Evolutionary conservation across 1,140 invertebrate species (phyloP).

Genomic region (Callitettix versicolor): DNA sequence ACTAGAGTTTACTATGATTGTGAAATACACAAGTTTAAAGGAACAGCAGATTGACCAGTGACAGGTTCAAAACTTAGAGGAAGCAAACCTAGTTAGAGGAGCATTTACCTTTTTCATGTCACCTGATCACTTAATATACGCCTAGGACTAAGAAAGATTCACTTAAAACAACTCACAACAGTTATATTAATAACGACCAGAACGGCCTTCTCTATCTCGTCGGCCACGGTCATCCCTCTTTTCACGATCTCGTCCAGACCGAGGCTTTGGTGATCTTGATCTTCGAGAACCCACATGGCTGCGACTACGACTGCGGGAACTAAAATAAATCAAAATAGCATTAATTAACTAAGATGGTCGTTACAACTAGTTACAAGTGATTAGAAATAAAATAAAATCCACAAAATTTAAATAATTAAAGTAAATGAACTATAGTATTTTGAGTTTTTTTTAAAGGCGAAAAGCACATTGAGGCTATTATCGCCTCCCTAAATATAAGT

Average conservation of each 20-base stretch:
- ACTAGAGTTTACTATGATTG: too few relatives aligned
- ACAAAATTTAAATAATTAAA: not conserved
- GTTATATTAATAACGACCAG: slow-evolving; percentile 20
- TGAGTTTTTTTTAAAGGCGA: not conserved
- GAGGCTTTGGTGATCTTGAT: slow-evolving; percentile 21
- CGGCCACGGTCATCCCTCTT: slow-evolving; percentile 11
- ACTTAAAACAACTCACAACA: too few relatives aligned
- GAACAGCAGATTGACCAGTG: too few relatives aligned
- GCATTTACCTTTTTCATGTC: too few relatives aligned
- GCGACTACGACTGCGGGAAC: slow-evolving; percentile 24
- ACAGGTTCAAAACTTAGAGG: too few relatives aligned
- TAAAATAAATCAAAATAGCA: slow-evolving; percentile 11
- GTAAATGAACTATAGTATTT: not conserved
- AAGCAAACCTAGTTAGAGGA: too few relatives aligned
- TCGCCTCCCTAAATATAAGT: too few relatives aligned
- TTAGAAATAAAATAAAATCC: slow-evolving; percentile 1
- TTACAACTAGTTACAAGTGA: not conserved
- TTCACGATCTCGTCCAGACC: not conserved
- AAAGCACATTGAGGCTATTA: too few relatives aligned
- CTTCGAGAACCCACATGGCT: slow-evolving; percentile 24
- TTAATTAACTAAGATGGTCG: not conserved
- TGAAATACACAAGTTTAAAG: too few relatives aligned
- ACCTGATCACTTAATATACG: too few relatives aligned
- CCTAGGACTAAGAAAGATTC: too few relatives aligned
- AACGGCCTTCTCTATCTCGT: slow-evolving; percentile 16